A percentile compares a stretch with the other conserved stretches of the same genome.
Conservation (phyloP, 2,797 vertebrate species). For the Myotis myotis region DNA sequence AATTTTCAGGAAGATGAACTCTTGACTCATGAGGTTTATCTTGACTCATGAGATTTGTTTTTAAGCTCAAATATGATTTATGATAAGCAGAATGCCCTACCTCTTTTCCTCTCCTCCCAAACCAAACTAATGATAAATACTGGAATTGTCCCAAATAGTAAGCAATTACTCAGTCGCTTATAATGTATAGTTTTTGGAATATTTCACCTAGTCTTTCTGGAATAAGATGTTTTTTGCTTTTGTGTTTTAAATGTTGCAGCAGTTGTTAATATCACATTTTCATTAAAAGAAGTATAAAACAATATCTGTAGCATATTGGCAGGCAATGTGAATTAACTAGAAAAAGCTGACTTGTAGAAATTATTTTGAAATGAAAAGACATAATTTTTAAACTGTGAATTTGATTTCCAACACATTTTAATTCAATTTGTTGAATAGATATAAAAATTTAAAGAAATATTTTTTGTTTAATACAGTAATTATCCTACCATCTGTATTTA, state of each 20-base stretch:
- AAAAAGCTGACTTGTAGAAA: constrained; percentile 28
- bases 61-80: constrained; percentile 33
- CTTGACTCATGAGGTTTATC: not conserved
- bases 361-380: constrained; percentile 18
- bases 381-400: not conserved
- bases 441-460: not conserved
- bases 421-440: not conserved
- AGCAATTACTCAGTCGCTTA: not conserved
- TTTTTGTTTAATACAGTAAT: not conserved
- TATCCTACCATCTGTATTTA: not conserved
- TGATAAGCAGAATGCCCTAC: not conserved
- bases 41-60: not conserved
- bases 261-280: constrained; percentile 34
- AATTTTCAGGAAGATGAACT: constrained; percentile 28
- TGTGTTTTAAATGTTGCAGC: constrained; percentile 20
- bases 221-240: not conserved
- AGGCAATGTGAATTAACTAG: not conserved
- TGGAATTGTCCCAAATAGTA: not conserved
- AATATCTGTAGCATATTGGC: not conserved
- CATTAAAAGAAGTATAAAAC: not conserved
- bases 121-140: not conserved
- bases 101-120: not conserved
- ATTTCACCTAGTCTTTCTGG: not conserved
- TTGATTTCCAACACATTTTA: not conserved
- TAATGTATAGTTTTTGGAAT: not conserved